Base-by-base conservation (phyloP, 1,140 invertebrate species). In the Fopius arisanus region DNA sequence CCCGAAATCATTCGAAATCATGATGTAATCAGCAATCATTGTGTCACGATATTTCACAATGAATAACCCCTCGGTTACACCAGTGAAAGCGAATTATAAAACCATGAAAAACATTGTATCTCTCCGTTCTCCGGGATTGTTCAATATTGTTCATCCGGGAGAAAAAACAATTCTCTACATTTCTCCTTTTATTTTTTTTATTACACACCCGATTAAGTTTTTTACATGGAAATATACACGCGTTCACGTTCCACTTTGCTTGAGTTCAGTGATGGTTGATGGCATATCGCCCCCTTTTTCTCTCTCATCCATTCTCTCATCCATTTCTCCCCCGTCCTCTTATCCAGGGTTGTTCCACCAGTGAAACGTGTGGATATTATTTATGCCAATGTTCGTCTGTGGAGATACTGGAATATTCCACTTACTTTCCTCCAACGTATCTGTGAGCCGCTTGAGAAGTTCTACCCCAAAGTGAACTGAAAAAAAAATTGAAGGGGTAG, bases 141-240 rank as follows among this genome's bases (percentile, higher is more conserved):
- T 48, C 43, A 48, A 19, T 59, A 19, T 59, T 21, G 19, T 59
- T 59, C 23, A 59, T 12, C 10, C 54, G 16, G 54, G 6, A 59
- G 26, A 59, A 59, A 26, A 28, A 26, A 1, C 3, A 4, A 28
- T 2, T 59, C 33, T 59, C 23, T 12, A 7, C 6, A 59, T 59
- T 59, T 26, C 26, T 12, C 21, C 54, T 28, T 26, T 59, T 21
- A 26, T 59, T 59, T 59, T 59, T 54, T 54, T 59, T 59, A 59
- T 59, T 59, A 59, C 54, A 59, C 54, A 59, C 21, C 54, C 54
- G 54, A 59, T 59, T 59, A 59, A 59, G 54, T 59, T 59, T 59
- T 59, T 59, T 59, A 59, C 54, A 23, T 26, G 19, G 54, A 6
- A 59, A n/a, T 59, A 28, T 59, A 59, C 54, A 23, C 23, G 5